Evolutionary conservation across 2,888 invertebrate genomes (phyloP).

Genomic region (Metopia argyrocephala): DNA sequence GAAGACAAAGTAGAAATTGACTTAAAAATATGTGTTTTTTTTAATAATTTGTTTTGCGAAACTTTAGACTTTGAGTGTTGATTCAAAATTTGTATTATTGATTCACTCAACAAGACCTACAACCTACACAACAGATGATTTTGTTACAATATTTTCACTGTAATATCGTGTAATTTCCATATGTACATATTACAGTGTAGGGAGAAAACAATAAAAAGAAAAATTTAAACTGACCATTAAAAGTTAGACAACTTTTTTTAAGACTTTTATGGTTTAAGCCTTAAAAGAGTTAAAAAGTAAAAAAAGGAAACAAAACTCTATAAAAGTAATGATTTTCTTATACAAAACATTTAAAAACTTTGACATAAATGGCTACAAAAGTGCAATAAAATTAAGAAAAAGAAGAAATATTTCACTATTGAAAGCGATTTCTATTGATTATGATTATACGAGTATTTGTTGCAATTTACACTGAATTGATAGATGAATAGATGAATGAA

Average conservation of each 20-base stretch:
- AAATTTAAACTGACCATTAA: conserved; percentile 47
- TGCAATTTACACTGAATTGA: conserved; percentile 40
- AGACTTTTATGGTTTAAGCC: conserved; percentile 26
- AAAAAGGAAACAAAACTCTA: not conserved
- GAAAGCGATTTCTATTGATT: conserved; percentile 33
- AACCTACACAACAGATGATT: no score
- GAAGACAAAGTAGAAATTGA: no score
- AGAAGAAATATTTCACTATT: not conserved
- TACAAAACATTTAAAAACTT: conserved; percentile 13
- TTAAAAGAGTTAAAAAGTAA: not conserved
- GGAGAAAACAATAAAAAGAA: not conserved
- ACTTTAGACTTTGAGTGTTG: no score
- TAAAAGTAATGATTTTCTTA: conserved; percentile 13
- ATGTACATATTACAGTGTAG: no score
- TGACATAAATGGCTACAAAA: not conserved
- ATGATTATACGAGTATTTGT: conserved; percentile 42
- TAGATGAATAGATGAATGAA: not conserved
- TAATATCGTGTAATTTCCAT: no score
- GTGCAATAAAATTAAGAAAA: conserved; percentile 12
- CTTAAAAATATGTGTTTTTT: no score
- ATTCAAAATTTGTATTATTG: no score
- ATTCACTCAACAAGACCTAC: no score
- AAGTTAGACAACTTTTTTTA: conserved; percentile 55
- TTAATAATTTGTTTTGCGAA: no score
- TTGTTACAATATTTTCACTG: no score